These are phyloP conservation scores for Alauda arvensis DNA, from an alignment of 2,797 vertebrate genomes.

Conservation along the genomic window DNA sequence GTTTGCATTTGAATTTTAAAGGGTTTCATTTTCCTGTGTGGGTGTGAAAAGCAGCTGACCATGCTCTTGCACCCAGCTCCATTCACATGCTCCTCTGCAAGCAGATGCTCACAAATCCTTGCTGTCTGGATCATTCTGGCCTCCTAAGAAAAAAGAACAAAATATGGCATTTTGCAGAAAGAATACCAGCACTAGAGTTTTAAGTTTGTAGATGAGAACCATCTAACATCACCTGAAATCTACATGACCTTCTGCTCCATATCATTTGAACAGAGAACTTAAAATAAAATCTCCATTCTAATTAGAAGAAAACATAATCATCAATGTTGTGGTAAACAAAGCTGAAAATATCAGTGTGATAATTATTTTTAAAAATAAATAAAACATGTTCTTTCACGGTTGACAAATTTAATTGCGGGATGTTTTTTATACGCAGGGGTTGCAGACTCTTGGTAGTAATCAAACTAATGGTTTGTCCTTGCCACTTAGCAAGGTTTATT, in stretches of 20 bases:
- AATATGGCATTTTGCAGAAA: fast-evolving
- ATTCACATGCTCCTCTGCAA: background rate
- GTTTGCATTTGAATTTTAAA: background rate
- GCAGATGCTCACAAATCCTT: background rate
- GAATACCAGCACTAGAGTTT: background rate
- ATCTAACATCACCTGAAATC: background rate
- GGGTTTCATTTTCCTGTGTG: fast-evolving
- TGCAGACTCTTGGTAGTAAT: background rate
- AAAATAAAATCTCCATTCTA: background rate
- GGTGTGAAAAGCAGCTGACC: background rate
- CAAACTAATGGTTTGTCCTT: conserved; percentile 15
- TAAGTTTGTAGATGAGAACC: background rate
- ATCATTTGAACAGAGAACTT: background rate
- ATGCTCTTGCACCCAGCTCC: background rate
- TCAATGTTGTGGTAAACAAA: conserved; percentile 38
- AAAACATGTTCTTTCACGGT: background rate
- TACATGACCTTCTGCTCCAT: background rate
- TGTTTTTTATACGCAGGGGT: background rate
- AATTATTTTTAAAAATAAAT: conserved; percentile 26
- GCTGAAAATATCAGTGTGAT: background rate
- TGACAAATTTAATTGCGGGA: background rate
- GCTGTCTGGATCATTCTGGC: background rate
- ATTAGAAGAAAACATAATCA: conserved; percentile 10
- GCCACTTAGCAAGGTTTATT: background rate
- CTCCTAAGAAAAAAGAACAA: background rate